Percentiles rank a stretch among this genome's conserved stretches.
Conservation (phyloP, 2,797 vertebrate genomes). For the Mormyrus hasselquistii region DNA sequence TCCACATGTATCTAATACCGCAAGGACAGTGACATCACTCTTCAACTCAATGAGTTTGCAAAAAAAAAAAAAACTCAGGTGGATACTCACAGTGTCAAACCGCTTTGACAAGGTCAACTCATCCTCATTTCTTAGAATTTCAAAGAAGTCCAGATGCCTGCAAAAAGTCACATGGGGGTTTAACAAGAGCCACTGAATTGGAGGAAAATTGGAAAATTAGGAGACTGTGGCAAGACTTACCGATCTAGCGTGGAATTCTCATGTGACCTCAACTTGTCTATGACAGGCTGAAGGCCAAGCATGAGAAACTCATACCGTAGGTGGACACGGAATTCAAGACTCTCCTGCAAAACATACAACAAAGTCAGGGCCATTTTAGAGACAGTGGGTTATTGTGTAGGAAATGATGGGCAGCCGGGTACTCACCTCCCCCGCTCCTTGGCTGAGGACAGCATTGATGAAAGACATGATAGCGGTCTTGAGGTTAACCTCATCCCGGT, state of each 20-base stretch:
- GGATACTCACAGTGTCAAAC: constrained; percentile 76
- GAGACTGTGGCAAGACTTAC: constrained; percentile 75
- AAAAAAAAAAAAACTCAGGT: background rate
- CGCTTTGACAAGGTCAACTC: constrained; percentile 92
- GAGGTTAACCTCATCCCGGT: constrained; percentile 94
- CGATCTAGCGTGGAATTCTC: constrained; percentile 96
- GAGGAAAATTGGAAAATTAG: background rate
- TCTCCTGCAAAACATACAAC: constrained; percentile 63
- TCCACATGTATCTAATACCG: constrained; percentile 83
- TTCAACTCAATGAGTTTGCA: constrained; percentile 62
- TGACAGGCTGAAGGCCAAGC: constrained; percentile 96
- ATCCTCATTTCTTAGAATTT: constrained; percentile 97
- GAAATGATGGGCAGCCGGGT: background rate
- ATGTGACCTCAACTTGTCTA: constrained; percentile 94
- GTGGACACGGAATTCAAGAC: constrained; percentile 95
- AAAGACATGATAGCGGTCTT: constrained; percentile 99
- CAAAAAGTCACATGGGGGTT: constrained; percentile 44
- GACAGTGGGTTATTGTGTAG: background rate
- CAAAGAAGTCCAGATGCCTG: constrained; percentile 97
- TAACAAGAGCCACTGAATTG: constrained; percentile 61
- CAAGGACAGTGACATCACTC: background rate
- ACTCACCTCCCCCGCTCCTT: constrained; percentile 92
- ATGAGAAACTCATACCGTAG: constrained; percentile 97
- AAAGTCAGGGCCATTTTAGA: background rate
- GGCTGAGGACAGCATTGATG: constrained; percentile 94